A percentile compares a stretch with the other conserved stretches of the same genome.
Conservation (phyloP, 2,888 invertebrate species). For the Tortricodes alternella region DNA sequence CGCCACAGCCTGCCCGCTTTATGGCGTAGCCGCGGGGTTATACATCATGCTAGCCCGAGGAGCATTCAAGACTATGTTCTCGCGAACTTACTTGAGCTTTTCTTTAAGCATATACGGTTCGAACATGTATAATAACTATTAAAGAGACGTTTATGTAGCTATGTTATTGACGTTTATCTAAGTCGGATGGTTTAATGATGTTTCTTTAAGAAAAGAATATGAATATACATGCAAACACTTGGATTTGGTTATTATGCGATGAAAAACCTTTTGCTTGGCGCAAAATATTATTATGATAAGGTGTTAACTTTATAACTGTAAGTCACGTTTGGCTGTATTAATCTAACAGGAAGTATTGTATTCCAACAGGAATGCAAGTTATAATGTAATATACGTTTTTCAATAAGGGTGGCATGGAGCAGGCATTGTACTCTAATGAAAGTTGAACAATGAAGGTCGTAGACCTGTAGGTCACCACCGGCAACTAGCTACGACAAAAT, state of each 20-base stretch:
- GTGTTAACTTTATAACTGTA: too few species aligned
- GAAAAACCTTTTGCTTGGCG: too few species aligned
- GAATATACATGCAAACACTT: too few species aligned
- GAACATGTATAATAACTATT: background rate
- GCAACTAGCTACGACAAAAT: constrained; percentile 49
- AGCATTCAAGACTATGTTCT: constrained; percentile 12
- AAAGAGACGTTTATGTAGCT: too few species aligned
- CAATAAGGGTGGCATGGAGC: constrained; percentile 41
- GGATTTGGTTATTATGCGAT: too few species aligned
- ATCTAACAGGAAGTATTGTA: background rate
- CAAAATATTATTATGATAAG: too few species aligned
- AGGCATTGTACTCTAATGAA: constrained; percentile 69
- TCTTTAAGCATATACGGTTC: background rate
- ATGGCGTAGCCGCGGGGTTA: constrained; percentile 34
- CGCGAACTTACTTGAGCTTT: constrained; percentile 1
- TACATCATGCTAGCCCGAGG: constrained; percentile 17
- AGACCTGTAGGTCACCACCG: constrained; percentile 69
- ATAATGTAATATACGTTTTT: constrained; percentile 37
- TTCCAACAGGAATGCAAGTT: constrained; percentile 27
- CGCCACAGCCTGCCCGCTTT: constrained; percentile 38
- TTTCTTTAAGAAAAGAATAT: too few species aligned
- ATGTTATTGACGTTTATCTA: too few species aligned
- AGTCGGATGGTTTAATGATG: too few species aligned
- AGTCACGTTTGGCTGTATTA: background rate
- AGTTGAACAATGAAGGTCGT: constrained; percentile 76